Base-by-base conservation (phyloP, 1,140 invertebrate species). In the Caenorhabditis latens region DNA sequence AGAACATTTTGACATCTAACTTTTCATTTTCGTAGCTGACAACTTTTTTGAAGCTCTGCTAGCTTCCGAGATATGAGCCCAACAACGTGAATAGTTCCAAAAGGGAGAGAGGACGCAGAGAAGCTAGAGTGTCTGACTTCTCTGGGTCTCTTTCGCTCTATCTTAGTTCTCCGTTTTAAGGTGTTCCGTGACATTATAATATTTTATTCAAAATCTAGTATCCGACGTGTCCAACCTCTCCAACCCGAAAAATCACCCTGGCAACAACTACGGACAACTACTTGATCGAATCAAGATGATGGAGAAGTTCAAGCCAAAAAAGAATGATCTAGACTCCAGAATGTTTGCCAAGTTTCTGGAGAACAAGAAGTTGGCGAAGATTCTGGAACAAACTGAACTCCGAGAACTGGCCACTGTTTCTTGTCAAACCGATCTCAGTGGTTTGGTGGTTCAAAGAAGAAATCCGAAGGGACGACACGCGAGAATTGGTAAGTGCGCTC, bases 261-360 rank as follows among this genome's bases (percentile, higher is more conserved):
- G 71, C 0, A 79, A 79, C 14, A 79, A 79, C n/a, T 79, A 79
- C 11, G 71, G 71, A 7, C 71, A 79, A 50, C 46, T 79, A 13
- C 71, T 79, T 4, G 71, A 79, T 53, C 71, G 71, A 21, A 79
- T 79, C 21, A 79, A 67, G 57, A 50, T 67, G n/a, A 50, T 85
- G 46, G 84, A 85, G 40, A 85, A 85, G 50, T 71, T 85, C 65
- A 85, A 85, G 24, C 84, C 84, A 50, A 65, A 85, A 19, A 85
- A 85, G 43, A 19, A 43, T 42, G 84, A 85, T 40, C 32, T 85
- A 48, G 46, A 67, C 11, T 85, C 84, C 0, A 75, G 63, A 53
- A 79, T 85, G 46, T 85, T 85, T 16, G 24, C 63, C 6, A 85
- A 85, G 43, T 85, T 85, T 75, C 32, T 85, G 14, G 63, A 85